Evolutionary conservation across 35 echinoderm and acorn worm genomes (phyloP).

Genomic region (Apostichopus parvimensis): DNA sequence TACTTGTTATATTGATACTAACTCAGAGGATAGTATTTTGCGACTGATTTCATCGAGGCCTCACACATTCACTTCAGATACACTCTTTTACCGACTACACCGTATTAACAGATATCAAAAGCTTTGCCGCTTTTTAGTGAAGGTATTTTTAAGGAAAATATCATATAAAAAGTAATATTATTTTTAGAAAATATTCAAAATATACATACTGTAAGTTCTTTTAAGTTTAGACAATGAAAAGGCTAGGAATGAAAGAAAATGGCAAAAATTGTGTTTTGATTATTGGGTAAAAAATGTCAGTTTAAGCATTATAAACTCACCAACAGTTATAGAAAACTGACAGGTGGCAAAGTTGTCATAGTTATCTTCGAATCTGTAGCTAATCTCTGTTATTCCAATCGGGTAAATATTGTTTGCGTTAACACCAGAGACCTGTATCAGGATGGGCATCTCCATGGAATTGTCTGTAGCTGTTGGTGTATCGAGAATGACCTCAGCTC

Average conservation of each 20-base stretch:
- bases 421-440: neutral
- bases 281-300: neutral
- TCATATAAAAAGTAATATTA: too few species aligned
- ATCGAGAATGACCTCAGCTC: neutral
- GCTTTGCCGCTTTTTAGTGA: too few species aligned
- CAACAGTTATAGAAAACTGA: slow-evolving; percentile 10
- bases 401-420: neutral
- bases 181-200: too few species aligned
- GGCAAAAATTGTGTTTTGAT: neutral
- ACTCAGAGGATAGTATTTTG: too few species aligned
- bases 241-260: neutral
- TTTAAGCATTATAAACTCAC: slow-evolving; percentile 24
- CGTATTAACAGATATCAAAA: too few species aligned
- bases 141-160: too few species aligned
- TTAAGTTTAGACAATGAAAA: too few species aligned
- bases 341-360: neutral
- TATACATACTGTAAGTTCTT: too few species aligned
- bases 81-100: too few species aligned
- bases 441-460: neutral
- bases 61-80: too few species aligned
- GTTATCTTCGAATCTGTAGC: slow-evolving; percentile 11
- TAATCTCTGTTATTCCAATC: neutral
- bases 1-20: too few species aligned
- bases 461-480: slow-evolving; percentile 25
- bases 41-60: too few species aligned